These are phyloP conservation scores for Lutjanus erythropterus DNA, from an alignment of 2,113 vertebrate genomes.

Conservation along the genomic window DNA sequence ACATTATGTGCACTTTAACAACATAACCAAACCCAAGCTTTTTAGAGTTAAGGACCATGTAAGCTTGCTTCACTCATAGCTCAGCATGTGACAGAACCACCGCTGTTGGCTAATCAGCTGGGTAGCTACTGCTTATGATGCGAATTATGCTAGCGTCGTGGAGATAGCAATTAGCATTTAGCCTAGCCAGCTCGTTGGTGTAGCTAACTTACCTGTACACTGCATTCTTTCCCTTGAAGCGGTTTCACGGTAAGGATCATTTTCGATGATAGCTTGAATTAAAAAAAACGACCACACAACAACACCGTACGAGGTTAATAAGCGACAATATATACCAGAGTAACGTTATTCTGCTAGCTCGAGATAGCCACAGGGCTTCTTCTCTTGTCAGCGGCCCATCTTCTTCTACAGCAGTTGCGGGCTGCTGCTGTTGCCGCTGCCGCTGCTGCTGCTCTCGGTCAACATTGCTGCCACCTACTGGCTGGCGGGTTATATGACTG, in stretches of 20 bases:
- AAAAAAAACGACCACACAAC: neutral
- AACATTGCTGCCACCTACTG: constrained; percentile 41
- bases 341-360: constrained; percentile 44
- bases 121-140: neutral
- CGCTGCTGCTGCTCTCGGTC: neutral
- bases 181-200: neutral
- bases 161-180: neutral
- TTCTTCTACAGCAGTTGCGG: constrained; percentile 45
- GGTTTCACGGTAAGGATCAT: constrained; percentile 88
- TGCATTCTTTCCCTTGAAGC: constrained; percentile 87
- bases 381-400: constrained; percentile 55
- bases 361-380: constrained; percentile 9
- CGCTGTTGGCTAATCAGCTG: neutral
- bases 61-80: neutral
- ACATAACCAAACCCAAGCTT: no score
- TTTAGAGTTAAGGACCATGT: neutral
- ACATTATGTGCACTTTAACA: no score
- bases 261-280: constrained; percentile 42
- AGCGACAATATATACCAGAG: neutral
- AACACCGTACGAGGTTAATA: neutral
- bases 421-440: neutral
- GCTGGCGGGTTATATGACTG: neutral
- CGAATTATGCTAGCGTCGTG: constrained; percentile 6
- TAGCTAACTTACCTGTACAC: constrained; percentile 81
- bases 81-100: neutral